Evolutionary conservation across 2,113 vertebrate species (phyloP).

Genomic region (Pedionomus torquatus): DNA sequence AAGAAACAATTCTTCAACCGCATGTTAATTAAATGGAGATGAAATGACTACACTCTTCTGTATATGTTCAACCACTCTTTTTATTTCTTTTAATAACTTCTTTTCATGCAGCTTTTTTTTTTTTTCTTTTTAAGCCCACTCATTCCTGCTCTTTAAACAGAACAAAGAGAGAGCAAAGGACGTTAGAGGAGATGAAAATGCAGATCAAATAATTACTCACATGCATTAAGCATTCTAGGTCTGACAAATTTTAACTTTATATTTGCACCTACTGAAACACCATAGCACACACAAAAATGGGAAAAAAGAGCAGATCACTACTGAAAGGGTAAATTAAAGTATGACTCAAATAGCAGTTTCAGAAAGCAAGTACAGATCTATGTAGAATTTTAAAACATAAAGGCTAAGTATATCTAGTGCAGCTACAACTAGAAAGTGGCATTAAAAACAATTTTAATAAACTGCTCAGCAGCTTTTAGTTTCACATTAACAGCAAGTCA

Average conservation of each 20-base stretch:
- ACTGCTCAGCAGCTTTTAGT: neutral
- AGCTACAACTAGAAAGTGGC: neutral
- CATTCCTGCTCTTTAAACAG: neutral
- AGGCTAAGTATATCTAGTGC: neutral
- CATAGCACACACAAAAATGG: neutral
- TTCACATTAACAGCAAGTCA: neutral
- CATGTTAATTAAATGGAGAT: conserved; percentile 44
- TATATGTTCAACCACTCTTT: neutral
- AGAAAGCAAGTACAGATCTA: neutral
- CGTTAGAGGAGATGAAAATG: neutral
- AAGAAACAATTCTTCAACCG: conserved; percentile 18
- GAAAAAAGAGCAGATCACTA: neutral
- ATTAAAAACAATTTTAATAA: neutral
- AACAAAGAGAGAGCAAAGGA: neutral
- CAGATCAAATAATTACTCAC: neutral
- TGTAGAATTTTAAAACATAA: neutral
- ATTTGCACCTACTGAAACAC: neutral
- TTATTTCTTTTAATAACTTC: neutral
- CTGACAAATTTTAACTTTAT: neutral
- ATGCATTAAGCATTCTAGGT: neutral
- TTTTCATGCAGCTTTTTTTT: neutral
- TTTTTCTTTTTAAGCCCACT: neutral
- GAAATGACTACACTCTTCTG: neutral
- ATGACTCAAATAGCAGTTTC: neutral
- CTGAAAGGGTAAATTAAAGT: neutral